Percentiles rank a stretch among this genome's conserved stretches.
phyloP scores from a whole-genome alignment of 2,113 vertebrate genomes.

The Etia nguti region DNA sequence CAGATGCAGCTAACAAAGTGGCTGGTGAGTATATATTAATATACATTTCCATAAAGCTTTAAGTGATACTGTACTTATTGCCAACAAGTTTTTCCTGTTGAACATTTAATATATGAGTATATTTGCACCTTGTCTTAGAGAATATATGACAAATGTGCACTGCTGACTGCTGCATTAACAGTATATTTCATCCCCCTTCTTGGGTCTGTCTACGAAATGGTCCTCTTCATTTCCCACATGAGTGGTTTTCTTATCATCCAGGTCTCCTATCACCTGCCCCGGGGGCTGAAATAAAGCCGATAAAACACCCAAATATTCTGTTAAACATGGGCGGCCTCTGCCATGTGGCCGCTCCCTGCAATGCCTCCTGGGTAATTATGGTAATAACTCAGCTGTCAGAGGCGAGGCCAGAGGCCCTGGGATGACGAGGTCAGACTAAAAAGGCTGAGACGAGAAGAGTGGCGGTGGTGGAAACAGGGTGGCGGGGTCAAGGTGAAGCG shows the following conservation, averaged over 20 bases:
- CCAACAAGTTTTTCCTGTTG: conserved; percentile 2
- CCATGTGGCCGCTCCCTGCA: conserved; percentile 47
- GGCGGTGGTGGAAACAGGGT: background rate
- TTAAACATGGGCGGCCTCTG: conserved; percentile 67
- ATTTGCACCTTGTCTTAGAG: conserved; percentile 60
- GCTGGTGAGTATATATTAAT: background rate
- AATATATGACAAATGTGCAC: conserved; percentile 57
- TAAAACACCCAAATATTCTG: conserved; percentile 74
- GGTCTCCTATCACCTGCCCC: conserved; percentile 39
- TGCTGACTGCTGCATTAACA: conserved; percentile 54
- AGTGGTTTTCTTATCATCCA: conserved; percentile 67
- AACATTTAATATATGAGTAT: conserved; percentile 62
- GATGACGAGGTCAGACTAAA: conserved; percentile 62
- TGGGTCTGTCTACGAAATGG: conserved; percentile 44
- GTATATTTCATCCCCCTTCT: conserved; percentile 58
- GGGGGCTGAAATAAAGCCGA: conserved; percentile 62
- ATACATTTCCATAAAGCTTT: background rate
- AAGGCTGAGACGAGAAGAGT: conserved; percentile 21
- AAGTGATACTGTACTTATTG: conserved; percentile 1
- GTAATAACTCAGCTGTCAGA: conserved; percentile 71
- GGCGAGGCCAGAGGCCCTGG: conserved; percentile 61
- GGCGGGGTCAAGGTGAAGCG: conserved; percentile 53
- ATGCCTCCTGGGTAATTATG: conserved; percentile 71
- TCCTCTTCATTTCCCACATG: conserved; percentile 68
- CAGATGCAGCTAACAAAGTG: background rate